Evolutionary conservation across 2,113 vertebrate genomes (phyloP).

Genomic region (Scalopus aquaticus): DNA sequence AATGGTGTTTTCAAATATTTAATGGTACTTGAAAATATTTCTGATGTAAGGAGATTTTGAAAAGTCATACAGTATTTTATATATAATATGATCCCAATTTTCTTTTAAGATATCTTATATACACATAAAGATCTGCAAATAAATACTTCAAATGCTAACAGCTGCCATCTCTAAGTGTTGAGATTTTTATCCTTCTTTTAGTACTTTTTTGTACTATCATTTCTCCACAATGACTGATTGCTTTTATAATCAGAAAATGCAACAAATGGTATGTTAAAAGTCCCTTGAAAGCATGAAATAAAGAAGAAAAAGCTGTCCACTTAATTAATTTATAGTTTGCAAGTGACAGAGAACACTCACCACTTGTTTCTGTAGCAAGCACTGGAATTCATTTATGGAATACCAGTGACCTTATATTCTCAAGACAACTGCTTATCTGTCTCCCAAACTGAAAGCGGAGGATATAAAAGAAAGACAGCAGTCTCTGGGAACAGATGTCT

Average conservation of each 20-base stretch:
- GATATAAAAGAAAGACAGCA: constrained; percentile 56
- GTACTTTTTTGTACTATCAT: constrained; percentile 27
- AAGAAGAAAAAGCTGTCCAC: constrained; percentile 45
- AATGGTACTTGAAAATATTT: constrained; percentile 31
- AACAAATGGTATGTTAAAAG: constrained; percentile 58
- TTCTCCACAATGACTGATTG: constrained; percentile 40
- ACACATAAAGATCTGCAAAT: neutral
- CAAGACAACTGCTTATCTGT: constrained; percentile 72
- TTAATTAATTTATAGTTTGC: constrained; percentile 72
- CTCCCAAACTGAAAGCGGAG: constrained; percentile 54
- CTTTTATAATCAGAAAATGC: constrained; percentile 56
- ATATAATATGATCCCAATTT: neutral
- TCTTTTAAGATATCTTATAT: constrained; percentile 31
- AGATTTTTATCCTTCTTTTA: constrained; percentile 58
- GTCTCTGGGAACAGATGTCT: constrained; percentile 64
- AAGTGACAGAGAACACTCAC: constrained; percentile 66
- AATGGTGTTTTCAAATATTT: constrained; percentile 24
- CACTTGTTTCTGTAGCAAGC: constrained; percentile 63
- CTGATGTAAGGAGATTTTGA: neutral
- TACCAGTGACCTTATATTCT: constrained; percentile 57
- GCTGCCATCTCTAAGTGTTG: constrained; percentile 35
- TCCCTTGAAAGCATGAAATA: constrained; percentile 31
- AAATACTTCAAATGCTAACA: constrained; percentile 51
- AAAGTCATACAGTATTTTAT: neutral
- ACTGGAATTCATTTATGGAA: constrained; percentile 65